A percentile compares a stretch with the other conserved stretches of the same genome.
These are phyloP conservation scores for Leguminivora glycinivorella DNA, from an alignment of 1,140 invertebrate species.

Conservation along the genomic window DNA sequence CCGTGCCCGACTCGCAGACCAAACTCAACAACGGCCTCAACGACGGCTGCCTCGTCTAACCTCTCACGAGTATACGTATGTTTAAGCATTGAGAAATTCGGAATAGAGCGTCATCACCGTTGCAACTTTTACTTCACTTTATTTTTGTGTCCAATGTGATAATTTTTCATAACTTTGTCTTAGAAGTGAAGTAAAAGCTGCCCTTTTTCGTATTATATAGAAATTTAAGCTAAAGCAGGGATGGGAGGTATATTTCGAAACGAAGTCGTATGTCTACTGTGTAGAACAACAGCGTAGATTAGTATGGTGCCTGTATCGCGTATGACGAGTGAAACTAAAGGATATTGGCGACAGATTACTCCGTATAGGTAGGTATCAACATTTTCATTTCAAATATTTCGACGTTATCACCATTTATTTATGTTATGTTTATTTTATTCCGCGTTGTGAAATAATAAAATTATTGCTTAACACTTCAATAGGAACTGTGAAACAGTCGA, in stretches of 20 bases:
- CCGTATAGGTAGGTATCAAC: constrained; percentile 24
- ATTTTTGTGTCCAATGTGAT: constrained; percentile 32
- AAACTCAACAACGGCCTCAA: constrained; percentile 75
- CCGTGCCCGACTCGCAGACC: constrained; percentile 55
- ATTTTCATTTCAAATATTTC: constrained; percentile 32
- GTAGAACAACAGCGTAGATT: constrained; percentile 72
- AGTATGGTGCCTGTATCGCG: constrained; percentile 52
- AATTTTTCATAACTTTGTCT: constrained; percentile 29
- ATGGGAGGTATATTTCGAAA: constrained; percentile 75
- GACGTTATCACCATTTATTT: constrained; percentile 45
- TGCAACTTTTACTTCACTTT: constrained; percentile 32
- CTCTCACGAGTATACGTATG: constrained; percentile 65
- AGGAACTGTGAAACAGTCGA: constrained; percentile 66
- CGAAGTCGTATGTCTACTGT: constrained; percentile 77
- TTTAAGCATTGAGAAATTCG: constrained; percentile 57
- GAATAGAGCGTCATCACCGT: constrained; percentile 60
- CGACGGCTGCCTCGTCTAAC: constrained; percentile 77
- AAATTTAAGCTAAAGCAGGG: constrained; percentile 42
- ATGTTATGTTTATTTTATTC: constrained; percentile 38
- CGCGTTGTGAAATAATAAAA: constrained; percentile 64
- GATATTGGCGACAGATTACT: constrained; percentile 18
- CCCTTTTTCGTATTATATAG: constrained; percentile 32
- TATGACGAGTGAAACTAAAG: constrained; percentile 20
- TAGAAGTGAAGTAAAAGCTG: constrained; percentile 36
- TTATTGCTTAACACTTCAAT: constrained; percentile 53